Percentiles rank a stretch among this genome's conserved stretches.
These are phyloP conservation scores for Macaria notata DNA, from an alignment of 2,888 invertebrate species.

Conservation along the genomic window DNA sequence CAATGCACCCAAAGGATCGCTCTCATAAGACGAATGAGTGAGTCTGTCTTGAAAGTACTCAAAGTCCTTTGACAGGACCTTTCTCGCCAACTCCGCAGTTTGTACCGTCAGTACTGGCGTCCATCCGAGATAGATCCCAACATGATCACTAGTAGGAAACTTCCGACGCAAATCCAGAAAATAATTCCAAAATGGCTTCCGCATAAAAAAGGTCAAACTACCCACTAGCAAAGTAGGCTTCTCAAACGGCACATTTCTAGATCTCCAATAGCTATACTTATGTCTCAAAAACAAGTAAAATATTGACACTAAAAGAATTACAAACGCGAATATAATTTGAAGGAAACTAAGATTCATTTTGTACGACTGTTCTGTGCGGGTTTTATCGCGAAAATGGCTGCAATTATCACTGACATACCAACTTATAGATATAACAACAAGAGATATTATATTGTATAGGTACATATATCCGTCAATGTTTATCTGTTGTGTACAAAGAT, in stretches of 20 bases:
- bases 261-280: constrained; percentile 61
- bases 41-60: constrained; percentile 58
- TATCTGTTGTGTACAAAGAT: too few species aligned
- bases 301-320: constrained; percentile 37
- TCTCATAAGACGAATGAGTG: constrained; percentile 41
- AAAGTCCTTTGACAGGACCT: constrained; percentile 53
- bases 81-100: constrained; percentile 55
- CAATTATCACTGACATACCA: too few species aligned
- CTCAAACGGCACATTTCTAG: constrained; percentile 55
- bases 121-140: constrained; percentile 59
- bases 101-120: constrained; percentile 57
- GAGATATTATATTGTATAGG: too few species aligned
- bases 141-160: constrained; percentile 42
- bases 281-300: constrained; percentile 44
- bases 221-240: constrained; percentile 53
- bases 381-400: too few species aligned
- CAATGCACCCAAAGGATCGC: constrained; percentile 60
- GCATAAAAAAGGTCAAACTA: constrained; percentile 56
- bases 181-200: constrained; percentile 54
- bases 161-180: constrained; percentile 47
- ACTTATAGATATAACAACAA: too few species aligned
- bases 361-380: too few species aligned
- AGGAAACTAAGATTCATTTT: too few species aligned
- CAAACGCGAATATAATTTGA: constrained; percentile 24
- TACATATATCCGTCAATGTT: too few species aligned